Percentiles rank a stretch among this genome's conserved stretches.
Conservation (phyloP, 2,888 invertebrate genomes). For the Brachypterus glaber region DNA sequence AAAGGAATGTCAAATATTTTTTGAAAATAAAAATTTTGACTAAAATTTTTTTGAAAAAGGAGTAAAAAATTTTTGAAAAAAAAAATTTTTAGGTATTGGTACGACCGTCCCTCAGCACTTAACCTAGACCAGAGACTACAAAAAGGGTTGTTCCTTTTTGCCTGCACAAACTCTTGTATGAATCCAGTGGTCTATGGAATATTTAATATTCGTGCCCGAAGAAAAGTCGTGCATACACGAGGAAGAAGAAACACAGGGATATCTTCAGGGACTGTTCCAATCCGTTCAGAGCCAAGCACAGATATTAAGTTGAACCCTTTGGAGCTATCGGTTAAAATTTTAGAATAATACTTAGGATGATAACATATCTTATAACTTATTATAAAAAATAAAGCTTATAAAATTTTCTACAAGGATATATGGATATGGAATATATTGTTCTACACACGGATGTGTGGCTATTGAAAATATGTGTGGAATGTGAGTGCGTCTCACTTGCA, state of each 20-base stretch:
- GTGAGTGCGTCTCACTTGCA: too few relatives aligned
- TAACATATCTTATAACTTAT: too few relatives aligned
- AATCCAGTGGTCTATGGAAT: slow-evolving; percentile 93
- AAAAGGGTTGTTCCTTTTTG: slow-evolving; percentile 83
- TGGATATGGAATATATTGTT: too few relatives aligned
- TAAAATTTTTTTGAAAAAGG: too few relatives aligned
- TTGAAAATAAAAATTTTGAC: too few relatives aligned
- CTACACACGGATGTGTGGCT: too few relatives aligned
- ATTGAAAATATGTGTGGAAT: too few relatives aligned
- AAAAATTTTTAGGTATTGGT: slow-evolving; percentile 61
- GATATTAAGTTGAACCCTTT: slow-evolving; percentile 33
- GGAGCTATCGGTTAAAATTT: slow-evolving; percentile 32
- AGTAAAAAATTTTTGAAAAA: too few relatives aligned
- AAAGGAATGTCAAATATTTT: too few relatives aligned
- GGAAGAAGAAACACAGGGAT: slow-evolving; percentile 33
- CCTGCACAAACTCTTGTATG: slow-evolving; percentile 92
- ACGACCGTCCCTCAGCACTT: slow-evolving; percentile 60
- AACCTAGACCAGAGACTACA: slow-evolving; percentile 69
- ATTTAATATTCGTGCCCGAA: slow-evolving; percentile 62
- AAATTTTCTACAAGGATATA: too few relatives aligned
- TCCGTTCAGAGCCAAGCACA: slow-evolving; percentile 27
- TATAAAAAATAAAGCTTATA: too few relatives aligned
- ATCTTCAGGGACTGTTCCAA: slow-evolving; percentile 16
- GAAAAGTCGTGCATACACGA: slow-evolving; percentile 36
- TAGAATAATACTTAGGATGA: too few relatives aligned